A percentile compares a stretch with the other conserved stretches of the same genome.
These are phyloP conservation scores for Hucho hucho DNA, from an alignment of 2,113 vertebrate genomes.

Conservation along the genomic window DNA sequence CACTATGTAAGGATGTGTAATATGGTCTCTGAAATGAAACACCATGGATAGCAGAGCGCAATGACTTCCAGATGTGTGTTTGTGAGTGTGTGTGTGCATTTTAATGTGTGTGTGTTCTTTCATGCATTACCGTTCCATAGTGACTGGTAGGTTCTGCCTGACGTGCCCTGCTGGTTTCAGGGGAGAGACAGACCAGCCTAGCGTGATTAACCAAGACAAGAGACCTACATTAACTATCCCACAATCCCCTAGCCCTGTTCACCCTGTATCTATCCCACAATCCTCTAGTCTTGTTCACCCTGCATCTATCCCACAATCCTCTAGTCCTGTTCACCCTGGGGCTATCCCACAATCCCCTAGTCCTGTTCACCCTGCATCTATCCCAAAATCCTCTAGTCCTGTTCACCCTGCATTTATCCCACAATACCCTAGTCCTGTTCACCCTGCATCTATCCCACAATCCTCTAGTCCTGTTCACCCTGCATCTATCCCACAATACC, in stretches of 20 bases:
- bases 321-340: too few species aligned
- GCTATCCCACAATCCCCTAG: too few species aligned
- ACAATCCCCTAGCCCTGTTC: slow-evolving; percentile 16
- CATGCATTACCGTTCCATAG: slow-evolving; percentile 38
- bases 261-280: slow-evolving; percentile 13
- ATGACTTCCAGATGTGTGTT: slow-evolving; percentile 72
- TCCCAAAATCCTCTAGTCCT: too few species aligned
- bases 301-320: too few species aligned
- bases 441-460: too few species aligned
- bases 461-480: too few species aligned
- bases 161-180: slow-evolving; percentile 58
- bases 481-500: too few species aligned
- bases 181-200: slow-evolving; percentile 60
- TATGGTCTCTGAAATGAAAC: slow-evolving; percentile 48
- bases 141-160: slow-evolving; percentile 39
- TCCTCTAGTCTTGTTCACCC: not conserved
- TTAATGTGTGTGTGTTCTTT: slow-evolving; percentile 20
- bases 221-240: slow-evolving; percentile 52
- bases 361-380: too few species aligned
- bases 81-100: slow-evolving; percentile 56
- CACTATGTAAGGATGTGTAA: slow-evolving; percentile 45
- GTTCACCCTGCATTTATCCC: too few species aligned
- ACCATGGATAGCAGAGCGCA: slow-evolving; percentile 35
- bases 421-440: too few species aligned
- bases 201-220: slow-evolving; percentile 64